Evolutionary conservation across 2,797 vertebrate species (phyloP), one percentile per base, ranked within the genome.

Genomic region (Varecia variegata): DNA sequence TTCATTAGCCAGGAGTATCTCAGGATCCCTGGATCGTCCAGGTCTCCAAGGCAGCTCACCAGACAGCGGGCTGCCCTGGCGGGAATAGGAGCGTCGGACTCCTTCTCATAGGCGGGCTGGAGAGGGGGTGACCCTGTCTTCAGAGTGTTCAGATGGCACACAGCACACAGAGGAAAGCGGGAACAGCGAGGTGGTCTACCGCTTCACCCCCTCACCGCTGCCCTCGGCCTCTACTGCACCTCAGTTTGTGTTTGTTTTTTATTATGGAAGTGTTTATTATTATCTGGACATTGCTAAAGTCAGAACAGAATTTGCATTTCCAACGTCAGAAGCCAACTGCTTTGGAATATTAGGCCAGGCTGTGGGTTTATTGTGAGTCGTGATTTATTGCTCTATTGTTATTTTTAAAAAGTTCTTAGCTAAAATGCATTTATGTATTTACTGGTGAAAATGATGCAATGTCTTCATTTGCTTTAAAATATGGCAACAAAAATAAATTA

Each of bases 161-260:
- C 6, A 17, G 27, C 25, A 67, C 84, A n/a, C 3, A 77, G 90
- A 62, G 23, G 12, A 50, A 21, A 14, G 38, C 0, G 3, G 43
- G 17, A 65, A 14, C 20, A 0, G 0, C 0, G 2, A 3, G 15
- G 20, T 9, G 1, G 67, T 0, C 2, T 0, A 7, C 0, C 3
- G 13, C 23, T 71, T 71, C 35, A 38, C 67, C 9, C 45, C 32
- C 2, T 52, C 23, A 15, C 23, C 0, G 1, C 9, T 17, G n/a
- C 27, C 43, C 15, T 30, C 4, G 0, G 21, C 0, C 13, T 8
- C 40, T 0, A 2, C 30, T 5, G 2, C 0, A 56, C 45, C 40
- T 65, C 50, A 0, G 5, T 18, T 52, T 62, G 20, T 58, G 30
- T 74, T 52, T 58, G 32, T 23, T 73, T 45, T 50, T 40, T 1